Evolutionary conservation across 37 sponge, comb jelly and placozoan genomes (phyloP).

Genomic region (Diacarnus erythraeanus): DNA sequence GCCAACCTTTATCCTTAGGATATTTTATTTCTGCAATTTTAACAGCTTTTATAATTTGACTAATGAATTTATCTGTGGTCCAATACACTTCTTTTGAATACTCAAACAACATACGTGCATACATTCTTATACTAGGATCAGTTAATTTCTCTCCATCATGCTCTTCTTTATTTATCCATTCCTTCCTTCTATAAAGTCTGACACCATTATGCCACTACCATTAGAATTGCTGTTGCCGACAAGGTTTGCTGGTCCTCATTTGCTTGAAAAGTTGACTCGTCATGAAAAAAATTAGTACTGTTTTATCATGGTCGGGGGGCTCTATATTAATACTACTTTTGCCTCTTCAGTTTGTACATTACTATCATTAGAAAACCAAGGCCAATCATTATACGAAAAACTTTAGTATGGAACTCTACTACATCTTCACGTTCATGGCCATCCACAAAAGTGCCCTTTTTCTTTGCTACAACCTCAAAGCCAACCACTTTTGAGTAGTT

Average conservation of each 20-base stretch:
- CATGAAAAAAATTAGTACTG: conserved; percentile 33
- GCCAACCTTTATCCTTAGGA: conserved; percentile 50
- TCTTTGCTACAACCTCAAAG: too few relatives aligned
- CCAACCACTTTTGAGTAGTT: too few relatives aligned
- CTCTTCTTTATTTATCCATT: conserved; percentile 22
- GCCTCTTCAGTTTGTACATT: too few relatives aligned
- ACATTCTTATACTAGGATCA: background rate
- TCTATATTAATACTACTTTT: too few relatives aligned
- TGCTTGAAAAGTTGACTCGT: conserved; percentile 32
- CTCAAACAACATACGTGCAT: conserved; percentile 8
- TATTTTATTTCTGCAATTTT: conserved; percentile 55
- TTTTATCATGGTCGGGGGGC: conserved; percentile 27
- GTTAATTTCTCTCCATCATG: background rate
- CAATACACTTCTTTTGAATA: conserved; percentile 31
- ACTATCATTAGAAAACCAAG: too few relatives aligned
- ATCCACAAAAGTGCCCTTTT: too few relatives aligned
- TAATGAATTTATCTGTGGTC: conserved; percentile 43
- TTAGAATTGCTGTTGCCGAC: conserved; percentile 27
- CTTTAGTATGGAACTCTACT: too few relatives aligned
- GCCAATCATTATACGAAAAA: too few relatives aligned
- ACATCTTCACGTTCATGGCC: too few relatives aligned
- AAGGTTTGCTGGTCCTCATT: conserved; percentile 32
- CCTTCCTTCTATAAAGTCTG: conserved; percentile 39
- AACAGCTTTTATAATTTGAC: conserved; percentile 29
- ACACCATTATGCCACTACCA: conserved; percentile 55